A percentile compares a stretch with the other conserved stretches of the same genome.
phyloP scores from a whole-genome alignment of 2,797 vertebrate genomes.

The Amazonetta brasiliensis region DNA sequence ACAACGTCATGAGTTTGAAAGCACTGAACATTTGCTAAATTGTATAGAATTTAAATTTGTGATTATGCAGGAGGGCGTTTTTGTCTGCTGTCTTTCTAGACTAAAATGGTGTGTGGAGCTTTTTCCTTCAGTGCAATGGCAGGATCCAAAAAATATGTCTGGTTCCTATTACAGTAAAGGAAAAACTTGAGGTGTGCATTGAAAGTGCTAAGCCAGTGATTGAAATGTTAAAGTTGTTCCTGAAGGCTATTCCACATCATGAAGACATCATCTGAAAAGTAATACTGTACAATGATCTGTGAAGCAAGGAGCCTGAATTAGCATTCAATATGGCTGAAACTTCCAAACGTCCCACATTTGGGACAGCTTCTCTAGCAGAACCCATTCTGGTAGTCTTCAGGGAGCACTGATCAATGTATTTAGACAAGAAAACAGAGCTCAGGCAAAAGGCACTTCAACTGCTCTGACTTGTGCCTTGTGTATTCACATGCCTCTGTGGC shows the following conservation, averaged over 20 bases:
- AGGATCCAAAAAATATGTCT: conserved; percentile 67
- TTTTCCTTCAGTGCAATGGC: conserved; percentile 44
- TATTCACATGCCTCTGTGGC: accelerated
- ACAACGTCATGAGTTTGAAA: neutral
- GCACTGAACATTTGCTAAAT: neutral
- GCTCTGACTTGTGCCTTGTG: neutral
- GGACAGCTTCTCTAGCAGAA: neutral
- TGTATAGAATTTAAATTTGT: conserved; percentile 4
- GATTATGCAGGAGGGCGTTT: neutral
- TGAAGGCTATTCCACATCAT: conserved; percentile 62
- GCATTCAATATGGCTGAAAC: neutral
- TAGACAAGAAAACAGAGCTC: neutral
- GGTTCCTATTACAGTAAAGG: conserved; percentile 70
- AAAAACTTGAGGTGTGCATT: conserved; percentile 69
- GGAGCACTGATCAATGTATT: neutral
- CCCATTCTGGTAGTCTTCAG: neutral
- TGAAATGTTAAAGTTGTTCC: conserved; percentile 70
- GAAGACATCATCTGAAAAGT: conserved; percentile 72
- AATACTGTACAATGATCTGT: conserved; percentile 61
- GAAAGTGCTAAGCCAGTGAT: conserved; percentile 75
- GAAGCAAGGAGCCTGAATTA: conserved; percentile 32
- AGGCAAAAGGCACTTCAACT: neutral
- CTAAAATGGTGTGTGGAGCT: conserved; percentile 36
- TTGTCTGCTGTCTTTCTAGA: conserved; percentile 25
- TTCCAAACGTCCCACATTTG: neutral